These are phyloP conservation scores for Tonatia bakeri DNA, from an alignment of 2,113 vertebrate genomes.

Conservation along the genomic window DNA sequence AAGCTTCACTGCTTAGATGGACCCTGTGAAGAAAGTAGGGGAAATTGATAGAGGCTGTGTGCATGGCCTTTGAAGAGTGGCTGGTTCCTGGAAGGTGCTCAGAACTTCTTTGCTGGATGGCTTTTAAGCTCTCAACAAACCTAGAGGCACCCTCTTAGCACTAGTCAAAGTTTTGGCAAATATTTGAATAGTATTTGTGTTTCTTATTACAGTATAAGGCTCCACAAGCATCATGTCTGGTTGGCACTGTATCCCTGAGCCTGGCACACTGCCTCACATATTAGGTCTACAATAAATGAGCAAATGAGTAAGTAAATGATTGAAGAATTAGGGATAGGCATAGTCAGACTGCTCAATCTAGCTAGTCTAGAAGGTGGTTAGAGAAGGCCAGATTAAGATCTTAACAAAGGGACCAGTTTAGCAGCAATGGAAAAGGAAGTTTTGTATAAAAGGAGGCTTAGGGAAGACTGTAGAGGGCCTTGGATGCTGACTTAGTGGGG, in stretches of 20 bases:
- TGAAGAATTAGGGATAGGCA: neutral
- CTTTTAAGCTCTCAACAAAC: neutral
- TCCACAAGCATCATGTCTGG: neutral
- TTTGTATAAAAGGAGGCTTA: neutral
- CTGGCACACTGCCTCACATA: neutral
- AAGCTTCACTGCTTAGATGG: neutral
- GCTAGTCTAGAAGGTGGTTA: neutral
- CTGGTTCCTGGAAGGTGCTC: neutral
- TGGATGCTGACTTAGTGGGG: neutral
- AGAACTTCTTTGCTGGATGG: neutral
- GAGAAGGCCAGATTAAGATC: neutral
- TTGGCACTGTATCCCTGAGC: too few relatives aligned
- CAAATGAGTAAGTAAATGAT: neutral
- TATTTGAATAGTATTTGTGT: neutral
- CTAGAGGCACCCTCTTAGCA: neutral
- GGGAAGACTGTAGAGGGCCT: neutral
- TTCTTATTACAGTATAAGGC: neutral
- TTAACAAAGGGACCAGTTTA: neutral
- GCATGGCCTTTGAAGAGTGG: neutral
- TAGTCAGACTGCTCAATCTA: neutral
- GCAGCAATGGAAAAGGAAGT: neutral
- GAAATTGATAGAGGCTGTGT: neutral
- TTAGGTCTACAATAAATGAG: neutral
- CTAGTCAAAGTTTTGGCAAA: neutral
- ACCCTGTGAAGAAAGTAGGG: fast-evolving